These are phyloP conservation scores for Cryptus armator DNA, from an alignment of 2,888 invertebrate species.

Conservation along the genomic window DNA sequence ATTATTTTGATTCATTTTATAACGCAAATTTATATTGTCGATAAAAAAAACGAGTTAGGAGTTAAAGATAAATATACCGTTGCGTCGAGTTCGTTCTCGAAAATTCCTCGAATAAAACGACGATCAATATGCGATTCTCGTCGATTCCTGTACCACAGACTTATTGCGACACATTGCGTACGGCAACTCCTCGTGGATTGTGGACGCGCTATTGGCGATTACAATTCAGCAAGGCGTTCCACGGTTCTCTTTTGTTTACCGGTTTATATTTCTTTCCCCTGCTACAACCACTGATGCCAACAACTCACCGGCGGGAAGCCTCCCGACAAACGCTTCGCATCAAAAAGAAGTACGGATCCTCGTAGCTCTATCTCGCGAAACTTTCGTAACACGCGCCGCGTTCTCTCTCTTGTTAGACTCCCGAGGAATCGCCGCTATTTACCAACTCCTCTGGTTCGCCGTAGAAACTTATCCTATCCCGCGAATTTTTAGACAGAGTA, in stretches of 20 bases:
- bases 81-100: conserved; percentile 16
- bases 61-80: neutral
- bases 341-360: conserved; percentile 22
- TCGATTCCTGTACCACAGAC: conserved; percentile 49
- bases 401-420: conserved; percentile 9
- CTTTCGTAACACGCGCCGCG: conserved; percentile 61
- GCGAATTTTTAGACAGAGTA: conserved; percentile 43
- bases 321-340: conserved; percentile 13
- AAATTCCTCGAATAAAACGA: conserved; percentile 35
- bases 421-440: conserved; percentile 31
- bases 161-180: conserved; percentile 59
- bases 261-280: conserved; percentile 60
- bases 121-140: conserved; percentile 65
- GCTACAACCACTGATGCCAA: conserved; percentile 21
- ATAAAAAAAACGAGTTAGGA: neutral
- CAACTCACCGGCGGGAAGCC: conserved; percentile 11
- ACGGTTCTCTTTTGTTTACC: conserved; percentile 61
- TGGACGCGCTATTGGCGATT: conserved; percentile 42
- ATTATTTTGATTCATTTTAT: neutral
- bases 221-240: conserved; percentile 61
- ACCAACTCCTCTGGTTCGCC: conserved; percentile 25
- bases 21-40: neutral
- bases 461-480: conserved; percentile 49
- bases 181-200: neutral
- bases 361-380: conserved; percentile 54